These are phyloP conservation scores for Peromyscus leucopus DNA, from an alignment of 2,113 vertebrate species.

Conservation along the genomic window DNA sequence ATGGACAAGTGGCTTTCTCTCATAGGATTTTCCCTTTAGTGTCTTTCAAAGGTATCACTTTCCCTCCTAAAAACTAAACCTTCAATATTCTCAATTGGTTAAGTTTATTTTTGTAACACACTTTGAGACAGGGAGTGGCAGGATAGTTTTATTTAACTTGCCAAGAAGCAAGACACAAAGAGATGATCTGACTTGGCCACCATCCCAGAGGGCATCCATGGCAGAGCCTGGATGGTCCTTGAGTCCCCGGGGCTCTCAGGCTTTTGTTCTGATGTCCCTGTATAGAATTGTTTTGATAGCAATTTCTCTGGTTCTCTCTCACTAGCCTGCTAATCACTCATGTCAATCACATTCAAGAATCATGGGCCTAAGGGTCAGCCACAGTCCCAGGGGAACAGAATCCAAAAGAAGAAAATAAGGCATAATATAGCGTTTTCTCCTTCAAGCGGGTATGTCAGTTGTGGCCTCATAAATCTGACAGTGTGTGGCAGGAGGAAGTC, in stretches of 20 bases:
- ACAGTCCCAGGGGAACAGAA: slow-evolving; percentile 32
- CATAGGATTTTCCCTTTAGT: background rate
- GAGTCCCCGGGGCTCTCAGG: slow-evolving; percentile 58
- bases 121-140: slow-evolving; percentile 34
- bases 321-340: slow-evolving; percentile 66
- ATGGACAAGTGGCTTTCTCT: background rate
- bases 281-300: slow-evolving; percentile 79
- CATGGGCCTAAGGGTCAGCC: slow-evolving; percentile 65
- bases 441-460: background rate
- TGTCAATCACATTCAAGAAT: slow-evolving; percentile 71
- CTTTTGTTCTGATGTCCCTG: slow-evolving; percentile 72
- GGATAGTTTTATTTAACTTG: slow-evolving; percentile 55
- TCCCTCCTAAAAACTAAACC: background rate
- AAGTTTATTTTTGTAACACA: slow-evolving; percentile 54
- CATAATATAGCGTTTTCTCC: slow-evolving; percentile 21
- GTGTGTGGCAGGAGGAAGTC: background rate
- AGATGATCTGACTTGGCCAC: slow-evolving; percentile 66
- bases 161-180: slow-evolving; percentile 69
- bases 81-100: slow-evolving; percentile 33
- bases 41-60: background rate
- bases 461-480: background rate
- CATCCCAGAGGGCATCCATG: slow-evolving; percentile 61
- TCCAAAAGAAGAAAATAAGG: slow-evolving; percentile 54
- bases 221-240: slow-evolving; percentile 57
- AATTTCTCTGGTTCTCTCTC: slow-evolving; percentile 74